Evolutionary conservation across 2,888 invertebrate genomes (phyloP).

Genomic region (Gibbula magus): DNA sequence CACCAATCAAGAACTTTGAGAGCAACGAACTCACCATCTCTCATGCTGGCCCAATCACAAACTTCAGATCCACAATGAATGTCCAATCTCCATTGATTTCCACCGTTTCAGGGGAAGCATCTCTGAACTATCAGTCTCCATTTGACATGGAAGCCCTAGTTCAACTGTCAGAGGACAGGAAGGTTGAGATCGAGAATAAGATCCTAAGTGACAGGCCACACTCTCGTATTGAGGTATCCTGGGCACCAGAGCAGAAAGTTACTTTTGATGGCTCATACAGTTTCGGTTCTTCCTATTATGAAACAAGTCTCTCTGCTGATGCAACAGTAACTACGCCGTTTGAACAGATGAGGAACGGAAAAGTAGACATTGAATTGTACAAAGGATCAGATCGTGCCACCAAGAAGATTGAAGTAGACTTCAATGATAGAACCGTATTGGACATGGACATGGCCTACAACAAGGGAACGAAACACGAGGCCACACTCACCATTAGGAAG

Average conservation of each 20-base stretch:
- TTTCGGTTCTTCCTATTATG: background rate
- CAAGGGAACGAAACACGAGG: slow-evolving; percentile 26
- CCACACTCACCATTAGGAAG: slow-evolving; percentile 43
- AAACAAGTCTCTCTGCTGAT: background rate
- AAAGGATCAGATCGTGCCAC: background rate
- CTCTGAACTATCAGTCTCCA: slow-evolving; percentile 29
- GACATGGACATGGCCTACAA: slow-evolving; percentile 35
- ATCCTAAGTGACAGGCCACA: background rate
- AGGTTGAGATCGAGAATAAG: slow-evolving; percentile 24
- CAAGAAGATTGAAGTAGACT: slow-evolving; percentile 28
- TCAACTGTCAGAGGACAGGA: slow-evolving; percentile 4
- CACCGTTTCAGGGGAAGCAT: slow-evolving; percentile 27
- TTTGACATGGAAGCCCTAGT: slow-evolving; percentile 25
- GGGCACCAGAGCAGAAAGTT: background rate
- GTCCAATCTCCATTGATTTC: slow-evolving; percentile 34
- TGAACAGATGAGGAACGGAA: background rate
- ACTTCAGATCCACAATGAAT: slow-evolving; percentile 34
- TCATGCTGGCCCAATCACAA: slow-evolving; percentile 29
- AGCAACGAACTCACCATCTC: slow-evolving; percentile 35
- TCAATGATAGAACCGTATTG: slow-evolving; percentile 32
- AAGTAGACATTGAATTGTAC: background rate
- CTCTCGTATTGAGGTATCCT: background rate
- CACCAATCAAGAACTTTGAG: slow-evolving; percentile 39
- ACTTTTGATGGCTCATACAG: background rate
- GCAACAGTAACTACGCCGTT: slow-evolving; percentile 6